phyloP scores from a whole-genome alignment of 2,888 invertebrate genomes.

The Taenaris catops region DNA sequence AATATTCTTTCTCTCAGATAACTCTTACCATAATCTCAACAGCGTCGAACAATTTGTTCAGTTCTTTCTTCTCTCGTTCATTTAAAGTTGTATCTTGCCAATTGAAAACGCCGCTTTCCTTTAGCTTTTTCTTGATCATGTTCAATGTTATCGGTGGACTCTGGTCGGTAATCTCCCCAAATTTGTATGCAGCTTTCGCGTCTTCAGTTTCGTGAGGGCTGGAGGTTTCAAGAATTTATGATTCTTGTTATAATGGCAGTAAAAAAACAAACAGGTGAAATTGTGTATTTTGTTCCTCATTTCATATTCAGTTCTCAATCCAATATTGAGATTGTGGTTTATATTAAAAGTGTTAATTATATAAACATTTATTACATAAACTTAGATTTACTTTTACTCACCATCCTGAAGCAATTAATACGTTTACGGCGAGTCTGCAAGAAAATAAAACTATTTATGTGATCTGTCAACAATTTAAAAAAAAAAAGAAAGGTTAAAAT shows the following conservation, averaged over 20 bases:
- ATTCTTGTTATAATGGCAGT: no score
- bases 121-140: slow-evolving; percentile 47
- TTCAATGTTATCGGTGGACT: slow-evolving; percentile 41
- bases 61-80: slow-evolving; percentile 49
- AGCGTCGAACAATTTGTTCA: slow-evolving; percentile 51
- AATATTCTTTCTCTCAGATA: no score
- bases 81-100: slow-evolving; percentile 34
- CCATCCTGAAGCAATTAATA: slow-evolving; percentile 43
- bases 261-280: no score
- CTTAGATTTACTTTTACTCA: no score
- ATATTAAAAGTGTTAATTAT: background rate
- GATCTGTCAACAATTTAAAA: no score
- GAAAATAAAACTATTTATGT: slow-evolving; percentile 16
- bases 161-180: slow-evolving; percentile 41
- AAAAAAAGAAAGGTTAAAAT: no score
- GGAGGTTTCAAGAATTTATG: slow-evolving; percentile 9
- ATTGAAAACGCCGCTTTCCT: slow-evolving; percentile 50
- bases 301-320: no score
- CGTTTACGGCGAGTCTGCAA: slow-evolving; percentile 46
- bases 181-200: slow-evolving; percentile 33
- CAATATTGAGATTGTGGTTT: background rate
- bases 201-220: slow-evolving; percentile 28
- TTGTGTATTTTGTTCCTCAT: no score
- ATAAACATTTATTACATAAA: background rate
- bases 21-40: slow-evolving; percentile 59